Percentiles rank a stretch among this genome's conserved stretches.
Evolutionary conservation across 1,140 invertebrate genomes (phyloP).

Genomic region (Aphis craccivora): DNA sequence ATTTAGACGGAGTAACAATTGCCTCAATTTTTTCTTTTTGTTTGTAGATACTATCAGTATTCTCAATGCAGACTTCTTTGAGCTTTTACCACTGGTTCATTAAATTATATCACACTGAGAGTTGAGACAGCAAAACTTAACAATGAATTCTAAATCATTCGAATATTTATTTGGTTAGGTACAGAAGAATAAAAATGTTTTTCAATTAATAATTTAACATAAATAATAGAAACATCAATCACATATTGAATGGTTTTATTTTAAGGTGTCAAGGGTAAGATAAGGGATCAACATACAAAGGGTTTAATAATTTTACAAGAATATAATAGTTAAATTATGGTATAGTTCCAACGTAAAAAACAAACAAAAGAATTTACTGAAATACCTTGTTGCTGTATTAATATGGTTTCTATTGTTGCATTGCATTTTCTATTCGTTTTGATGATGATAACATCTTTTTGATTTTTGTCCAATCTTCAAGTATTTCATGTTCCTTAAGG

Average conservation of each 20-base stretch:
- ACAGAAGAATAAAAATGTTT: neutral
- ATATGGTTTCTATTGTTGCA: slow-evolving; percentile 38
- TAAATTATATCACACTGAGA: no score
- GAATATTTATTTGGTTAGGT: neutral
- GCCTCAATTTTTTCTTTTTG: neutral
- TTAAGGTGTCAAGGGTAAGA: neutral
- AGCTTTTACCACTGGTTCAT: neutral
- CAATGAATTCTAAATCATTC: neutral
- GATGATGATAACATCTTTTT: slow-evolving; percentile 76
- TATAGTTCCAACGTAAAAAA: neutral
- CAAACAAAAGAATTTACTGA: slow-evolving; percentile 23
- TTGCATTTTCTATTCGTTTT: slow-evolving; percentile 62
- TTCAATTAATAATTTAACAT: neutral
- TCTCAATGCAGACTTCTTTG: neutral
- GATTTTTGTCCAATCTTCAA: slow-evolving; percentile 94
- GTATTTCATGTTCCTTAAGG: slow-evolving; percentile 90
- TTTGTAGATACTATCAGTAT: neutral
- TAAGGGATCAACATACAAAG: no score
- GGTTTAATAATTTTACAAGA: neutral
- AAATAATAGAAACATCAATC: neutral
- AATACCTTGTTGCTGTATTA: neutral
- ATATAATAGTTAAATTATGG: neutral
- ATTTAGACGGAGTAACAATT: neutral
- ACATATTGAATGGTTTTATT: neutral
- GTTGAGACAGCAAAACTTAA: no score